phyloP scores from a whole-genome alignment of 64 coral and sea anemone genomes.

The Stichodactyla helianthus region DNA sequence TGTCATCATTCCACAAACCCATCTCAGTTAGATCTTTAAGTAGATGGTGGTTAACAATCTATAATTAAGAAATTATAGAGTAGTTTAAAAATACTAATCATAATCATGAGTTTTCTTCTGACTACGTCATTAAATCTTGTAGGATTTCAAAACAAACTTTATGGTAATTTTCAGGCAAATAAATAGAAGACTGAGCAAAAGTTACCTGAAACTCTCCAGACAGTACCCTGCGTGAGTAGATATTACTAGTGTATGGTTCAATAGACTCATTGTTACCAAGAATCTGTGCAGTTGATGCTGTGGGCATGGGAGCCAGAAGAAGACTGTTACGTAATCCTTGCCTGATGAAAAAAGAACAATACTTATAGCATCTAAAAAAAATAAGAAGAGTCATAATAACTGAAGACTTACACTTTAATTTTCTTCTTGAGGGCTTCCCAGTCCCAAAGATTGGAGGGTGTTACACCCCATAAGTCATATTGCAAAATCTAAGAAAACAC shows the following conservation, averaged over 20 bases:
- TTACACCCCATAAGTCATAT: slow-evolving; percentile 94
- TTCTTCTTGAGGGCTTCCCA: slow-evolving; percentile 89
- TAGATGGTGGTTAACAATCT: slow-evolving; percentile 96
- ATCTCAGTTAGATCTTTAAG: slow-evolving; percentile 82
- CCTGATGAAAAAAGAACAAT: slow-evolving; percentile 4
- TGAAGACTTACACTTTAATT: slow-evolving; percentile 66
- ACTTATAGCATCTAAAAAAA: not conserved
- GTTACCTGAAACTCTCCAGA: slow-evolving; percentile 98
- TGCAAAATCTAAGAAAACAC: slow-evolving; percentile 59
- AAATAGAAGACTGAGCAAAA: not conserved
- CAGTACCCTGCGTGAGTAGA: slow-evolving; percentile 87
- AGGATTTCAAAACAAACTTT: no score
- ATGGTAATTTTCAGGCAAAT: not conserved
- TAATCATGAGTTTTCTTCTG: no score
- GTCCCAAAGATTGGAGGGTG: slow-evolving; percentile 82
- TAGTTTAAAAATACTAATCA: not conserved
- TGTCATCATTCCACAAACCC: slow-evolving; percentile 83
- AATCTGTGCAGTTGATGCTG: slow-evolving; percentile 98
- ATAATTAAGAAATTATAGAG: not conserved
- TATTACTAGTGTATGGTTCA: slow-evolving; percentile 99
- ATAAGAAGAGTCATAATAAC: not conserved
- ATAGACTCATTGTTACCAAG: slow-evolving; percentile 98
- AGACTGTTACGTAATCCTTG: slow-evolving; percentile 94
- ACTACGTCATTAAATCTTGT: no score
- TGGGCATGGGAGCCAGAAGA: slow-evolving; percentile 94